Base-by-base conservation (phyloP, 2,113 vertebrate genomes). In the Sapayoa aenigma region DNA sequence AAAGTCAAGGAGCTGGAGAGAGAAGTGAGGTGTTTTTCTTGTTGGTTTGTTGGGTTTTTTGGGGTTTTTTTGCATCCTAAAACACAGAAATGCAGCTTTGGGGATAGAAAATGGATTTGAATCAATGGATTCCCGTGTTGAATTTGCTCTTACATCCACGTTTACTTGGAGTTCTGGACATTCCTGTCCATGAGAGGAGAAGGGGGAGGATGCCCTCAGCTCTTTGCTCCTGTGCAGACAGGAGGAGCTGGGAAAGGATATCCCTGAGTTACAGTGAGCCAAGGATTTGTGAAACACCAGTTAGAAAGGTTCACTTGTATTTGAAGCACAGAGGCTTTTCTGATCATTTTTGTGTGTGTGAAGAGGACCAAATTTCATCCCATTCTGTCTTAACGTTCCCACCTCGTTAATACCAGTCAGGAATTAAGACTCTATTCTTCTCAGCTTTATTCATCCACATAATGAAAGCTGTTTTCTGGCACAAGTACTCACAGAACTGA, bases 1-100 rank as follows among this genome's bases (percentile, higher is more conserved):
- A 98, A 91, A 85, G 91, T 99, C 84, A 99, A 97, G 96, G 98
- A 98, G 76, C 98, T 99, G 89, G 98, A 99, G 96, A 98, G 89
- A 97, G 98, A 99, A 98, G 99, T 99, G 96, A 98, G 96, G 37
- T 7, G 0, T 87, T 94, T 73, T 73, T 50, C 30, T 67, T 71
- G 11, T 55, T 90, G 28, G n/a, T n/a, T n/a, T n/a, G n/a, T n/a
- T n/a, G n/a, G n/a, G n/a, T n/a, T n/a, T n/a, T n/a, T n/a, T n/a
- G n/a, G n/a, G n/a, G n/a, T 91, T 14, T 59, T 74, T 69, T 47
- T 60, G 14, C 15, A 4, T 5, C 18, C 20, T 44, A 14, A 55
- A 35, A 8, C n/a, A 3, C 5, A 25, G 27, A n/a, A 41, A 81
- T 56, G 2, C 25, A 24, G 27, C 19, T 52, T 46, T 18, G 53